Base-by-base conservation (phyloP, 2,113 vertebrate species). In the Anolis sagrei region DNA sequence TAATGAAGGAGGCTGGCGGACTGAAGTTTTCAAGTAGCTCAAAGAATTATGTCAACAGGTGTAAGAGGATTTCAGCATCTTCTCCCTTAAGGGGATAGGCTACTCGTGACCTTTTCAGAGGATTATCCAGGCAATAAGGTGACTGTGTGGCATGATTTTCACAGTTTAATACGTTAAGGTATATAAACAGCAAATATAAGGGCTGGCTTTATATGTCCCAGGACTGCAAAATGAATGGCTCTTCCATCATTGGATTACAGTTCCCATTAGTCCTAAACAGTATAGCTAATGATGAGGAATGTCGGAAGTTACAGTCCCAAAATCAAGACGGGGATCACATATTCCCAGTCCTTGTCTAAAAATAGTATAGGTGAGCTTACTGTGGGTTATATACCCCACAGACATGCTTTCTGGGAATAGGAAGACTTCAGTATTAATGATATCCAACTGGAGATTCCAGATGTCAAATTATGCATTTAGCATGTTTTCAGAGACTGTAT, bases 1-100 rank as follows among this genome's bases (percentile, higher is more conserved):
- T 34, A 21, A 36, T 32, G 68, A 69, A 69, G n/a, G 8, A 32
- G 16, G 29, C 29, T 54, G 75, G 29, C 13, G 49, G 7, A 23
- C 19, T 61, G 74, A 16, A 1, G 10, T 83, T 49, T 0, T 0
- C 0, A 9, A 34, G 18, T 32, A 44, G 58, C 32, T 82, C 64
- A 62, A 78, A 70, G 77, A 78, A 51, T 34, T 69, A n/a, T 36
- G 54, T 80, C 79, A 86, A 69, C 49, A 32, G n/a, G 25, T n/a
- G 9, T 69, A 69, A 69, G 68, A 69, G 29, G 68, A 69, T 69
- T 32, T 29, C 29, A 68, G 64, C 7, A 68, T 32, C 68, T 32
- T 32, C 68, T n/a, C 68, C 29, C 7, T n/a, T 69, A 9, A 69
- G n/a, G 68, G 32, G 13, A 29, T 69, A 69, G 68, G 68, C n/a